These are phyloP conservation scores for Caenorhabditis japonica DNA, from an alignment of 2,888 invertebrate species.

Conservation along the genomic window DNA sequence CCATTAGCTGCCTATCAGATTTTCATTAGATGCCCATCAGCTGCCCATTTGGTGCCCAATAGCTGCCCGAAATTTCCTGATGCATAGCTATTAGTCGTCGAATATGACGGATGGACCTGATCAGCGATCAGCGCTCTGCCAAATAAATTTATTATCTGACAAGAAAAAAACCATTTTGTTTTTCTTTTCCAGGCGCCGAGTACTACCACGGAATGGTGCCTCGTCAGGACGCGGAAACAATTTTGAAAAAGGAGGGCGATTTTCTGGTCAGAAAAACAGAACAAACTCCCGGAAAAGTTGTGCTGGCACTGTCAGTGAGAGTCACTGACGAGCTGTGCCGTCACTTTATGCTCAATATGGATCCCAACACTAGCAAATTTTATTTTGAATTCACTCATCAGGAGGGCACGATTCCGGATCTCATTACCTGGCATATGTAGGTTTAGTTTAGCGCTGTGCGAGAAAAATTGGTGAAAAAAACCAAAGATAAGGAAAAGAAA, in stretches of 20 bases:
- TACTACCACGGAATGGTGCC: conserved; percentile 73
- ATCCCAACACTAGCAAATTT: conserved; percentile 44
- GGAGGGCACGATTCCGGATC: conserved; percentile 61
- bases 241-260: conserved; percentile 68
- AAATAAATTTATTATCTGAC: too few relatives aligned
- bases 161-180: too few relatives aligned
- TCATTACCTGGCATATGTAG: conserved; percentile 67
- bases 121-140: too few relatives aligned
- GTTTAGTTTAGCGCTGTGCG: background rate
- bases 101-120: too few relatives aligned
- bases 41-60: too few relatives aligned
- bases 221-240: conserved; percentile 63
- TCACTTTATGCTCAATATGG: conserved; percentile 67
- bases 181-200: conserved; percentile 52
- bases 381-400: conserved; percentile 55
- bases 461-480: too few relatives aligned
- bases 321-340: conserved; percentile 53
- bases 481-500: too few relatives aligned
- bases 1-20: too few relatives aligned
- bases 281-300: conserved; percentile 61
- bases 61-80: too few relatives aligned
- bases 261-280: conserved; percentile 70
- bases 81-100: too few relatives aligned
- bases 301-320: conserved; percentile 62
- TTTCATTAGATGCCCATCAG: too few relatives aligned